These are phyloP conservation scores for Oreochromis aureus DNA, from an alignment of 2,113 vertebrate species.

Conservation along the genomic window DNA sequence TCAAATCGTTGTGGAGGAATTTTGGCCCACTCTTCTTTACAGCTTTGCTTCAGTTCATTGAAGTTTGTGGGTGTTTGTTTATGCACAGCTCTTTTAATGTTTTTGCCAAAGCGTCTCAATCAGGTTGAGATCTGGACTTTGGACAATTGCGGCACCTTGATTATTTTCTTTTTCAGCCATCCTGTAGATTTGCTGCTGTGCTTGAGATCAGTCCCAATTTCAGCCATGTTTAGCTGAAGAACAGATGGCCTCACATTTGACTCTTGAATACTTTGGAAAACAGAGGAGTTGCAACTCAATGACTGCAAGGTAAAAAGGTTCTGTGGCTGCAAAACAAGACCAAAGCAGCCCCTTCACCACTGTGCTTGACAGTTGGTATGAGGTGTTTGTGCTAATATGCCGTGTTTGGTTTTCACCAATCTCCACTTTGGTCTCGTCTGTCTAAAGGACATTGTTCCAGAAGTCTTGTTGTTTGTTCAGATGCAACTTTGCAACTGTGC, in stretches of 20 bases:
- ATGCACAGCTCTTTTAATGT: background rate
- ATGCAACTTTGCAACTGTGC: background rate
- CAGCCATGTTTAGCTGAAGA: background rate
- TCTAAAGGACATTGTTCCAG: background rate
- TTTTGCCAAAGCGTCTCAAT: background rate
- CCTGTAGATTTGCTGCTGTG: background rate
- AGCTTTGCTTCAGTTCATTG: background rate
- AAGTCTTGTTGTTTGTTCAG: background rate
- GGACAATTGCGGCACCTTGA: background rate
- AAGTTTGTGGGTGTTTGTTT: background rate
- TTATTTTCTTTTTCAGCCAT: background rate
- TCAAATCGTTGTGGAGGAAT: background rate
- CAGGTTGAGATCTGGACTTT: background rate
- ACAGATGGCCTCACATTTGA: background rate
- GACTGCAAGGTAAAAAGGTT: background rate
- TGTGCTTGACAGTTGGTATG: background rate
- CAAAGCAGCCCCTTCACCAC: background rate
- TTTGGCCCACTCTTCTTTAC: background rate
- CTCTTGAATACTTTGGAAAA: background rate
- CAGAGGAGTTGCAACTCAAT: background rate
- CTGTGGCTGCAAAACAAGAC: background rate
- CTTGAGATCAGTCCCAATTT: background rate
- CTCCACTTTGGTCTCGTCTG: background rate
- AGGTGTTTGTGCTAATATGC: background rate
- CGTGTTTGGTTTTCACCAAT: background rate